A percentile compares a stretch with the other conserved stretches of the same genome.
Evolutionary conservation across 2,113 vertebrate genomes (phyloP).

Genomic region (Forbesichthys papilliferus): DNA sequence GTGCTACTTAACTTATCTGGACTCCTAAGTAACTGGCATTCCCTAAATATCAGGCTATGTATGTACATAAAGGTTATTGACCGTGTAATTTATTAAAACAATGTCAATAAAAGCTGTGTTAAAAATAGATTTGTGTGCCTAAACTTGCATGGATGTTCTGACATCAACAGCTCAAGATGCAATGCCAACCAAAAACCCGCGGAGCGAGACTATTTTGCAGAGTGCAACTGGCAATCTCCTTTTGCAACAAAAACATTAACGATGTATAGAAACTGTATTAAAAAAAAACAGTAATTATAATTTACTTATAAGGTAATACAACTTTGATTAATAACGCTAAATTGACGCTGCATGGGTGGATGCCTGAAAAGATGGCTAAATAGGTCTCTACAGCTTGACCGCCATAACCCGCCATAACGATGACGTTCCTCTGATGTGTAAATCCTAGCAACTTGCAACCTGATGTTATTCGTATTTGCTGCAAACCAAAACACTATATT

Average conservation of each 20-base stretch:
- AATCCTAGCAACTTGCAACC: slow-evolving; percentile 26
- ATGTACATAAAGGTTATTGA: not conserved
- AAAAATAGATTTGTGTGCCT: slow-evolving; percentile 19
- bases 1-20: not conserved
- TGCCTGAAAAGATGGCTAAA: slow-evolving; percentile 11
- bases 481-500: not conserved
- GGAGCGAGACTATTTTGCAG: not conserved
- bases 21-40: not conserved
- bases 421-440: slow-evolving; percentile 63
- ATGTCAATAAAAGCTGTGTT: not conserved
- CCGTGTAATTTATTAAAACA: not conserved
- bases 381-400: slow-evolving; percentile 30
- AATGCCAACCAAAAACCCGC: slow-evolving; percentile 32
- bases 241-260: not conserved
- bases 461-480: slow-evolving; percentile 2
- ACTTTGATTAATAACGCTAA: not conserved
- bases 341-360: slow-evolving; percentile 30
- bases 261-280: not conserved
- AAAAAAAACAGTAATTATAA: not conserved
- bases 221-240: not conserved
- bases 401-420: slow-evolving; percentile 53
- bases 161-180: not conserved
- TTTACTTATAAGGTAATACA: too few relatives aligned
- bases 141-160: not conserved
- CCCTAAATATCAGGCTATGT: not conserved